Base-by-base conservation (phyloP, 2,113 vertebrate species). In the Camelus bactrianus region DNA sequence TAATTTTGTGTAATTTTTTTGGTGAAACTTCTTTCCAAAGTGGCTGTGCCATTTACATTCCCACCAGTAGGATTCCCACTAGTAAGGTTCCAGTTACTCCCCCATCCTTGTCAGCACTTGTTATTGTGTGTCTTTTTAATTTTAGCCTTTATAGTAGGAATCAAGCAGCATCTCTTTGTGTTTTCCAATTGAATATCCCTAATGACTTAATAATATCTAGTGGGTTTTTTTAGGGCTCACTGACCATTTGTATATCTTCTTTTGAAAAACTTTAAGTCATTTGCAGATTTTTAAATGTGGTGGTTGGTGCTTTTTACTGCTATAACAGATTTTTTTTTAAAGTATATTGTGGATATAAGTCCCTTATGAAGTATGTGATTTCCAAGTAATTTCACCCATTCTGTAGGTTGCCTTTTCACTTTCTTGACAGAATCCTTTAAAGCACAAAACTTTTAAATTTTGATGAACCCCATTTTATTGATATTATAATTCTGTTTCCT, bases 191-290 rank as follows among this genome's bases (percentile, higher is more conserved):
- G 56, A 14, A 35, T 72, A 77, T 48, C 64, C 64, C 17, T 83
- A 88, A 72, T 77, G 54, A 76, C 28, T 64, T 64, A 75, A 88
- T 65, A 92, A 20, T 56, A 83, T 16, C 73, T n/a, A 80, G 42
- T 79, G 73, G 38, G 38, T 88, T 15, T 89, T 91, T 42, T 93
- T 58, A 91, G 35, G 19, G 9, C 7, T 67, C 48, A 76, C 8
- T 72, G 42, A 54, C 54, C 65, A 62, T 94, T 56, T 50, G 10
- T 48, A 19, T 65, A 62, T 28, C 13, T 90, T 73, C 67, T 42
- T 88, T 85, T 85, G 67, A 79, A 90, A 79, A 85, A 73, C 48
- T 79, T 96, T 35, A 86, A 73, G 72, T 73, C 46, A 38, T 80
- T 86, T 72, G 16, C 46, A 79, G 46, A 54, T 64, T 81, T 80